Base-by-base conservation (phyloP, 2,797 vertebrate genomes). In the Megaceryle alcyon region DNA sequence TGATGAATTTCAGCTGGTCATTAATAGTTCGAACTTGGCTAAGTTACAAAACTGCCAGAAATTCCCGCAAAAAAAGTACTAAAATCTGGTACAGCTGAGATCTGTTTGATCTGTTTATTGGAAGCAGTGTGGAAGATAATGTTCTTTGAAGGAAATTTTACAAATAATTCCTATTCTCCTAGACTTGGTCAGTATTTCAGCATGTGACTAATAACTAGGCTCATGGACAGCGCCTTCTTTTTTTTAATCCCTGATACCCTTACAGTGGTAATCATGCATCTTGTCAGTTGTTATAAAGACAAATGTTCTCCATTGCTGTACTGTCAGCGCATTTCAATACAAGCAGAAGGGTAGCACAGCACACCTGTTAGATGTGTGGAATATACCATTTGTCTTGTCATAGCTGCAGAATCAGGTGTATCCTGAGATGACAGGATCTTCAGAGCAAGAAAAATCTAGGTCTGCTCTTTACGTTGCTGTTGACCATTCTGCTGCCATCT, bases 241-340 rank as follows among this genome's bases (percentile, higher is more conserved):
- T 41, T 39, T 96, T 94, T 96, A 88, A 44, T 77, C 48, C 37
- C 75, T 71, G 94, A 94, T 97, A 97, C 89, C 86, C 96, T 97
- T 97, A 97, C 95, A 97, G 96, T 39, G 68, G 97, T 98, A 98
- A 98, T 98, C 98, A 98, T 98, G 95, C 97, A 86, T 97, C 97
- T 97, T 98, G 98, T 98, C 98, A 98, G 96, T 92, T 94, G 90
- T 97, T 98, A 96, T 88, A 97, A 97, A 98, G 98, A 98, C 97
- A 97, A 98, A 98, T 98, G 97, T 79, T 97, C 95, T 92, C 97
- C 95, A 96, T 97, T 97, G 97, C 97, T 88, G 88, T 97, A 96
- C 96, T 98, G 97, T 98, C 97, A 97, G 95, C 82, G 89, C 85
- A 94, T 98, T 97, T 97, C 97, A 97, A 96, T 44, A 83, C 70